Evolutionary conservation across 2,113 vertebrate genomes (phyloP).

Genomic region (Syrrhaptes paradoxus): DNA sequence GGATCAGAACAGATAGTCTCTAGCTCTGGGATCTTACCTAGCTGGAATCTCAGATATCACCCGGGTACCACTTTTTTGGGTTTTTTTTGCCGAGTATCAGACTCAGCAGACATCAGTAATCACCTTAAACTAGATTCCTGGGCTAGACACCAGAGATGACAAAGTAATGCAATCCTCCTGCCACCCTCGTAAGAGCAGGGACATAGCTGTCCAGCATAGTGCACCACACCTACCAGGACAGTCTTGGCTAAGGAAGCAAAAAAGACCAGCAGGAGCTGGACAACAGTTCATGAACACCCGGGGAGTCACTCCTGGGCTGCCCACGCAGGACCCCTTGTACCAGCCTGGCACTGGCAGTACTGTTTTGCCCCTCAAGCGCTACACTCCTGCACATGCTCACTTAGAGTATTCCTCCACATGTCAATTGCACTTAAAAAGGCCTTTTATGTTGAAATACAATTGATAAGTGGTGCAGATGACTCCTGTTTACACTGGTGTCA

Average conservation of each 20-base stretch:
- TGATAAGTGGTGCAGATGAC: not conserved
- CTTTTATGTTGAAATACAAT: not conserved
- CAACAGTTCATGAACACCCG: rapidly evolving
- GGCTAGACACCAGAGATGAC: not conserved
- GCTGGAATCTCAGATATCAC: not conserved
- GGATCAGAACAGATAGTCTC: not conserved
- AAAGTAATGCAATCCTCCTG: not conserved
- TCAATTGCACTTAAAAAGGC: not conserved
- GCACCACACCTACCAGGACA: too few species aligned
- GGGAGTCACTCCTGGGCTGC: not conserved
- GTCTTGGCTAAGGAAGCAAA: not conserved
- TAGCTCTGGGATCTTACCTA: not conserved
- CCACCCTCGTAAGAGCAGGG: not conserved
- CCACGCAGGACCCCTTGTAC: not conserved
- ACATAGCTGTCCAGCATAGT: not conserved
- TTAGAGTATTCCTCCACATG: not conserved
- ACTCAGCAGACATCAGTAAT: not conserved
- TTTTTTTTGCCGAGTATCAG: not conserved
- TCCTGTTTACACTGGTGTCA: not conserved
- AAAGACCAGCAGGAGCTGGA: not conserved
- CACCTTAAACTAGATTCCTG: not conserved
- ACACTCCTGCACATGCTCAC: rapidly evolving
- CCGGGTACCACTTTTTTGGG: not conserved
- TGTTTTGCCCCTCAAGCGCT: not conserved
- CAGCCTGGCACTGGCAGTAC: not conserved